These are phyloP conservation scores for Paraescarpia echinospica DNA, from an alignment of 1,140 invertebrate species.

Conservation along the genomic window DNA sequence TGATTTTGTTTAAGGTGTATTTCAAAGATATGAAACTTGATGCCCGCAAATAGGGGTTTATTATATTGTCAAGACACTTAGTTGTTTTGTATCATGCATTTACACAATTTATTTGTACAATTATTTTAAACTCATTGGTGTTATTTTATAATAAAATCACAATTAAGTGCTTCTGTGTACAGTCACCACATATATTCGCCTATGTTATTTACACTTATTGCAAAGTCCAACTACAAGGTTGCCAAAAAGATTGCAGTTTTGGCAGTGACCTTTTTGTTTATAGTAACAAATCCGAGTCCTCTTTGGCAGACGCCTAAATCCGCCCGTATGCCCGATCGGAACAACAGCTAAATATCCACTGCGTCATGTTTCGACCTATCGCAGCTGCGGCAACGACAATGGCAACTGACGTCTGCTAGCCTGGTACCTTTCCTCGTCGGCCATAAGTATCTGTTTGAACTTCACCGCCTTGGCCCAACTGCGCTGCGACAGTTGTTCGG, in stretches of 20 bases:
- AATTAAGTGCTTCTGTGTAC: too few species aligned
- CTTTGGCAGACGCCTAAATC: neutral
- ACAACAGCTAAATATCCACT: neutral
- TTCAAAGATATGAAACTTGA: too few species aligned
- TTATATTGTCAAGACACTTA: too few species aligned
- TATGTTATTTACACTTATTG: too few species aligned
- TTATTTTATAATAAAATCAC: too few species aligned
- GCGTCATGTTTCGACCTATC: neutral
- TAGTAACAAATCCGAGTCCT: neutral
- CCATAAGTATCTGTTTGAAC: neutral
- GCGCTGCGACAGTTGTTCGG: neutral
- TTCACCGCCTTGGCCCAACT: neutral
- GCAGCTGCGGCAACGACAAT: neutral
- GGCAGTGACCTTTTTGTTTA: neutral
- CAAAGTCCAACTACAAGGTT: neutral
- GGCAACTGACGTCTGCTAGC: neutral
- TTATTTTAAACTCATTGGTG: too few species aligned
- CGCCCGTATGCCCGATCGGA: too few species aligned
- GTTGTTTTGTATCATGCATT: too few species aligned
- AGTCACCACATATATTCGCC: too few species aligned
- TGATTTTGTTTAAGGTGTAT: too few species aligned
- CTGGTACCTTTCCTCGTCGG: neutral
- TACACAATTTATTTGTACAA: too few species aligned
- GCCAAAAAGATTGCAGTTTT: neutral
- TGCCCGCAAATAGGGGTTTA: too few species aligned